Evolutionary conservation across 2,797 vertebrate species (phyloP), one percentile per base, ranked within the genome.

Genomic region (Odontamblyopus rebecca): DNA sequence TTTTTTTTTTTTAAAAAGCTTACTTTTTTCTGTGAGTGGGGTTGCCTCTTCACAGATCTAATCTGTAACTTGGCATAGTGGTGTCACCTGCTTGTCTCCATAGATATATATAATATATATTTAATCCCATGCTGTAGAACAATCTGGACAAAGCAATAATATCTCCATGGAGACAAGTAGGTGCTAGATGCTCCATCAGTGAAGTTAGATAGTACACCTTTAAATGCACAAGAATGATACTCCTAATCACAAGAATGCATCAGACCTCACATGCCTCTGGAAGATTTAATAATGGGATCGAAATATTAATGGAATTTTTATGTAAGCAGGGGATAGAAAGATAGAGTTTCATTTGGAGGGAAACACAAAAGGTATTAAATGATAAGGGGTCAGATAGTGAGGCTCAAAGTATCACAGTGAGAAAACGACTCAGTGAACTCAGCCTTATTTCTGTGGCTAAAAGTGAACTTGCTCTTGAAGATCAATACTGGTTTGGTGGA

Each of bases 231-330:
- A 15, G 12, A 44, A 44, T 71, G 59, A 56, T 69, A 81, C 65
- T 65, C 71, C 82, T 84, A 69, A 70, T 78, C 70, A 16, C 75
- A 78, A 68, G 63, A 85, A 78, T 51, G 60, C 66, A 12, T 35
- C 64, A 30, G 4, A 1, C 54, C 67, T 86, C 71, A 76, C 72
- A 61, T 63, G 77, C 77, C 72, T 83, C 38, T n/a, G 68, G 71
- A 86, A 82, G 27, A 0, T 70, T 65, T 44, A 70, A 84, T 78
- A 85, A 86, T 68, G 62, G 75, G 64, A 69, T 29, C 9, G 61
- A 79, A 59, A 81, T 85, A 91, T 81, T 78, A 82, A 88, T 88
- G 61, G 71, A 75, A 85, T 86, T 85, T 86, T 76, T 71, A 85
- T 90, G 78, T 80, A 86, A 79, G 86, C 29, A 57, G 75, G 77